phyloP scores from a whole-genome alignment of 2,113 vertebrate species.

The Dicentrarchus labrax region DNA sequence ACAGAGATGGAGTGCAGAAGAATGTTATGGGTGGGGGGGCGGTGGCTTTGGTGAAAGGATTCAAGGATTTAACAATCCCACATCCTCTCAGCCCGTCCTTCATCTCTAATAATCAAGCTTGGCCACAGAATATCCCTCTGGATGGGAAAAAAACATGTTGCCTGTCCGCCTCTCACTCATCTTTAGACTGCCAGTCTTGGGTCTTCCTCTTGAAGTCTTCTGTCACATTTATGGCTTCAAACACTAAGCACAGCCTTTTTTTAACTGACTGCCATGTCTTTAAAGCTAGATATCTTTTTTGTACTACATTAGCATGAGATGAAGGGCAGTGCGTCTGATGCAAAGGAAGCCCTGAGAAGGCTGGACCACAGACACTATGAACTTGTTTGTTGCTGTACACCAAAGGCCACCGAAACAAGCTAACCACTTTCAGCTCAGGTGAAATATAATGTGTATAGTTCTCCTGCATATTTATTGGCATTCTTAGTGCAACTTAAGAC shows the following conservation, averaged over 20 bases:
- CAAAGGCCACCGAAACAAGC: constrained; percentile 67
- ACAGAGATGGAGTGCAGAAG: constrained; percentile 66
- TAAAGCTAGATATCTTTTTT: constrained; percentile 83
- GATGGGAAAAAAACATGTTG: constrained; percentile 82
- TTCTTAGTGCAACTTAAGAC: neutral
- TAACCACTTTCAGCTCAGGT: constrained; percentile 39
- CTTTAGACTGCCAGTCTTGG: constrained; percentile 82
- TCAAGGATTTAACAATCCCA: constrained; percentile 84
- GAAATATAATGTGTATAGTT: constrained; percentile 10
- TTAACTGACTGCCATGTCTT: constrained; percentile 82
- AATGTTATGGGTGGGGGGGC: constrained; percentile 73
- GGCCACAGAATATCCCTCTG: constrained; percentile 84
- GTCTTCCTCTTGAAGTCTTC: constrained; percentile 84
- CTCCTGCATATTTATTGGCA: neutral
- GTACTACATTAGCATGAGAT: constrained; percentile 82
- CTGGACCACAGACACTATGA: constrained; percentile 76
- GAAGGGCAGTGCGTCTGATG: constrained; percentile 78
- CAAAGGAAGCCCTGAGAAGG: constrained; percentile 72
- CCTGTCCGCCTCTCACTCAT: constrained; percentile 83
- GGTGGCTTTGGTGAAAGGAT: constrained; percentile 78
- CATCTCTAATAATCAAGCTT: constrained; percentile 86
- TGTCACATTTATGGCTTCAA: constrained; percentile 86
- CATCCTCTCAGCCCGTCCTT: constrained; percentile 82
- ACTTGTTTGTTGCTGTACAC: constrained; percentile 77
- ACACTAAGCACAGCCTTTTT: constrained; percentile 77